Conservation (phyloP, 2,113 vertebrate genomes). For the Nesoenas mayeri region DNA sequence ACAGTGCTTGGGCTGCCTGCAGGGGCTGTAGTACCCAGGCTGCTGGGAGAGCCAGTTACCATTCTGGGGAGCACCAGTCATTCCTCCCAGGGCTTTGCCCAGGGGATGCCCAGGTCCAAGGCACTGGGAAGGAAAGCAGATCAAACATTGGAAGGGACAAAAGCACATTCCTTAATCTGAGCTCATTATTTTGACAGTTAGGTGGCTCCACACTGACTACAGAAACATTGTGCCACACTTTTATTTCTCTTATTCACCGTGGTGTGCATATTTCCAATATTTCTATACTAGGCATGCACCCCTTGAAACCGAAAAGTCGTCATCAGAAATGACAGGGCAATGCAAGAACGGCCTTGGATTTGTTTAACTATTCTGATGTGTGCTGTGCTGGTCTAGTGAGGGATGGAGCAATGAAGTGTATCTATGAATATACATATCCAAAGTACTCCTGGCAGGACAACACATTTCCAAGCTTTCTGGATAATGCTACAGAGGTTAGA, state of each 20-base stretch:
- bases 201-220: not conserved
- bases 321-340: not conserved
- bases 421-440: not conserved
- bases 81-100: not conserved
- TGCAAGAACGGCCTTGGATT: not conserved
- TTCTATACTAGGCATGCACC: accelerated
- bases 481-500: not conserved
- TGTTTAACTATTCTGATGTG: not conserved
- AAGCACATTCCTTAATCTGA: not conserved
- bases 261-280: accelerated
- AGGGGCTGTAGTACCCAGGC: not conserved
- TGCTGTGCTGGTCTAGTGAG: not conserved
- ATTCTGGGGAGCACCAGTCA: not conserved
- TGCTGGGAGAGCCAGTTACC: not conserved
- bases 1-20: too few relatives aligned
- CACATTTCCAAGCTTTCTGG: not conserved
- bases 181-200: not conserved
- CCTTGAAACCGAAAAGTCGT: not conserved
- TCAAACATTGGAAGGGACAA: not conserved
- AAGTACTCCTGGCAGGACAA: not conserved
- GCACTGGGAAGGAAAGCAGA: not conserved
- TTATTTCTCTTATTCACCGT: not conserved
- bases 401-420: not conserved
- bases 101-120: not conserved
- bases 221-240: not conserved